phyloP scores from a whole-genome alignment of 2,797 vertebrate genomes.

The Rhinichthys osculus region DNA sequence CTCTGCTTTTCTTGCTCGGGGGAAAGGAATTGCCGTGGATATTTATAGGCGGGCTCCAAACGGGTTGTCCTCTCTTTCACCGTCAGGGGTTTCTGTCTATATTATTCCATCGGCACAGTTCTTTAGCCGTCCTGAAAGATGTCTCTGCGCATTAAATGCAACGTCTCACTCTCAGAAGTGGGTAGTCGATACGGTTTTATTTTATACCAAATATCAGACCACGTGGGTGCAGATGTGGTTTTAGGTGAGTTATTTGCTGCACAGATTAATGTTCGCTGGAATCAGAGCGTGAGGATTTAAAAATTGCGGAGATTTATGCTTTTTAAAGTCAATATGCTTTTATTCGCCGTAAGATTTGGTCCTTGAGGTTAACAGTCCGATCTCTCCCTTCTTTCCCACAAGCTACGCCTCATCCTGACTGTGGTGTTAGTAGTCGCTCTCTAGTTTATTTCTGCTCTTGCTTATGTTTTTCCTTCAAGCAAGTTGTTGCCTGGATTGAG shows the following conservation, averaged over 20 bases:
- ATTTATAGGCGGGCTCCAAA: slow-evolving; percentile 47
- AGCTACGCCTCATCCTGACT: slow-evolving; percentile 20
- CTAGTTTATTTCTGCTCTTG: slow-evolving; percentile 19
- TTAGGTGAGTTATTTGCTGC: not conserved
- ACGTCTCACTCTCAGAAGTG: slow-evolving; percentile 4
- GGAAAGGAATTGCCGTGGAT: slow-evolving; percentile 41
- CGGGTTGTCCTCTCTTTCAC: slow-evolving; percentile 50
- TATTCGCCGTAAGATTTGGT: slow-evolving; percentile 17
- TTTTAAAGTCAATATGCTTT: slow-evolving; percentile 29
- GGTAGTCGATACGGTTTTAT: slow-evolving; percentile 28
- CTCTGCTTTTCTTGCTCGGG: slow-evolving; percentile 39
- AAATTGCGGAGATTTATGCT: slow-evolving; percentile 6
- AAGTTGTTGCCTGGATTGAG: slow-evolving; percentile 7
- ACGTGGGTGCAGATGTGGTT: slow-evolving; percentile 9
- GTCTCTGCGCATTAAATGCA: slow-evolving; percentile 11
- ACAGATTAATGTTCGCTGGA: not conserved
- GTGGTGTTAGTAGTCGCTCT: not conserved
- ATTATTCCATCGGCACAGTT: slow-evolving; percentile 71
- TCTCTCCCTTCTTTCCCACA: not conserved
- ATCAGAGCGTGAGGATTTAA: slow-evolving; percentile 33
- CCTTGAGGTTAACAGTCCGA: not conserved
- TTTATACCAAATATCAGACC: slow-evolving; percentile 21
- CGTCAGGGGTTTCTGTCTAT: slow-evolving; percentile 41
- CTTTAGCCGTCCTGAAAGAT: slow-evolving; percentile 71
- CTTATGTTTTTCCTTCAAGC: slow-evolving; percentile 25